phyloP scores from a whole-genome alignment of 2,888 invertebrate genomes.

The Callinectes sapidus region DNA sequence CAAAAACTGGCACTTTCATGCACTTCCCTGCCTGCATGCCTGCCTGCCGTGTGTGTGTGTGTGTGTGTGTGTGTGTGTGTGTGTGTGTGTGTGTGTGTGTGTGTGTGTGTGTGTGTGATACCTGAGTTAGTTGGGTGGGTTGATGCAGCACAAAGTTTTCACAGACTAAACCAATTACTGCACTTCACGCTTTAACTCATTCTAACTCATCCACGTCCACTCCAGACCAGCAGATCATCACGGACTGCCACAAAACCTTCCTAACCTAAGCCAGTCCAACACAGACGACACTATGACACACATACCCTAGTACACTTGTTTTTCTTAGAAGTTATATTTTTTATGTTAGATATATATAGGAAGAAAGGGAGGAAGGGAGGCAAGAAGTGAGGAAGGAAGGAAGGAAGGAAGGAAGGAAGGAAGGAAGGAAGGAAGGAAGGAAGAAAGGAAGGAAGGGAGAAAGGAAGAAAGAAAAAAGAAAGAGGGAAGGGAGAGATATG shows the following conservation, averaged over 20 bases:
- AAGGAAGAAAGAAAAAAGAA: background rate
- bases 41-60: background rate
- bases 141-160: background rate
- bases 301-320: no score
- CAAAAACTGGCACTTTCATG: conserved; percentile 18
- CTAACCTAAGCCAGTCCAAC: background rate
- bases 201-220: background rate
- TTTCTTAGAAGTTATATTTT: background rate
- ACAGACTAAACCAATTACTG: conserved; percentile 7
- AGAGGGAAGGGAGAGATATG: background rate
- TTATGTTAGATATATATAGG: background rate
- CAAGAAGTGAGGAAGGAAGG: background rate
- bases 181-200: conserved; percentile 15
- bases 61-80: conserved; percentile 22
- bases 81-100: conserved; percentile 29
- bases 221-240: background rate
- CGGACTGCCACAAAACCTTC: background rate
- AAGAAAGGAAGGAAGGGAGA: background rate
- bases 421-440: background rate
- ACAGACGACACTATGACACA: background rate
- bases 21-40: background rate
- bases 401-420: background rate
- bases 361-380: background rate
- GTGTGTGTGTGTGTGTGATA: conserved; percentile 4
- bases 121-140: background rate